These are phyloP conservation scores for Rhincodon typus DNA, from an alignment of 2,797 vertebrate species.

Conservation along the genomic window DNA sequence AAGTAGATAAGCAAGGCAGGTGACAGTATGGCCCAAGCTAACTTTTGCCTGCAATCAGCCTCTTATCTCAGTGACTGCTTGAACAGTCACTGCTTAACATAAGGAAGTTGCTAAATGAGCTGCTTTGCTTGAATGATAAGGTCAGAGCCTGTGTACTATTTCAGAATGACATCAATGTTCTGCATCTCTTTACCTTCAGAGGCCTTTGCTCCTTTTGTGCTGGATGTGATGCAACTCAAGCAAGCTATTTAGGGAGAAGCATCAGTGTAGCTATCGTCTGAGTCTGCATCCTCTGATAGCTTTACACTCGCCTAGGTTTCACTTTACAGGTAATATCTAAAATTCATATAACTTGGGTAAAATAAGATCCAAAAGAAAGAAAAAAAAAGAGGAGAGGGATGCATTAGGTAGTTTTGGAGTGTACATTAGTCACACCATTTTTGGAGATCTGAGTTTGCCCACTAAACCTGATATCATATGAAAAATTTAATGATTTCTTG, in stretches of 20 bases:
- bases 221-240: not conserved
- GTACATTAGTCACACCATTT: not conserved
- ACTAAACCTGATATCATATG: not conserved
- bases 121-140: not conserved
- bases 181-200: not conserved
- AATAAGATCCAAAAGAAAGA: not conserved
- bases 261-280: not conserved
- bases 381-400: not conserved
- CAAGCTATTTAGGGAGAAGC: not conserved
- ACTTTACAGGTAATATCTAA: not conserved
- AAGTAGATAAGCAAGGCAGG: not conserved
- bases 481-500: not conserved
- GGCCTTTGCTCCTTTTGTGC: not conserved
- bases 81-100: not conserved
- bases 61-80: not conserved
- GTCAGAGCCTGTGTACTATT: not conserved
- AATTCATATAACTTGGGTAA: not conserved
- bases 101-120: not conserved
- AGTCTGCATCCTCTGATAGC: not conserved
- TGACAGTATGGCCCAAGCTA: not conserved
- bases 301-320: not conserved
- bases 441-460: not conserved
- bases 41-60: not conserved
- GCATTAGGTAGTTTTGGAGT: not conserved
- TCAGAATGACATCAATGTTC: not conserved